Conservation (phyloP, 2,113 vertebrate genomes). For the Pagrus major region DNA sequence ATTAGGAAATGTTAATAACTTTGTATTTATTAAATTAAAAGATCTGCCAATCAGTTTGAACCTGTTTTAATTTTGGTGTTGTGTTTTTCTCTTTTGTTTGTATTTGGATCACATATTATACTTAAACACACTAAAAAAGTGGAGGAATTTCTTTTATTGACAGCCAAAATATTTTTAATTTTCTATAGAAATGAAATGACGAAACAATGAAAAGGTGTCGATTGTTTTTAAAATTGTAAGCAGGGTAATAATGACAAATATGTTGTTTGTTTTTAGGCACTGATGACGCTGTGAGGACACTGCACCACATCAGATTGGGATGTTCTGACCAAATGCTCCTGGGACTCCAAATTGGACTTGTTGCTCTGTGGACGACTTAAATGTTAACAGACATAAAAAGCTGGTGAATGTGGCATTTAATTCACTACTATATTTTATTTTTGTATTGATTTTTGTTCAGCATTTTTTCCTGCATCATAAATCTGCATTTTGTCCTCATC, state of each 20-base stretch:
- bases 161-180: background rate
- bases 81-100: background rate
- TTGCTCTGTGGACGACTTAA: conserved; percentile 6
- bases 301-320: background rate
- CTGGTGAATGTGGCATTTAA: background rate
- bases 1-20: background rate
- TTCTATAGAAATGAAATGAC: background rate
- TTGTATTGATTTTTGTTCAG: background rate
- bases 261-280: conserved; percentile 58
- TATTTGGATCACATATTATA: background rate
- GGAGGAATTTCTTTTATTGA: background rate
- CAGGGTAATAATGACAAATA: background rate
- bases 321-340: background rate
- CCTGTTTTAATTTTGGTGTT: background rate
- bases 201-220: background rate
- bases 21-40: background rate
- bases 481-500: background rate
- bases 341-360: conserved; percentile 20
- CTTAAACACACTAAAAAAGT: background rate
- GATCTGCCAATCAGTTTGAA: background rate
- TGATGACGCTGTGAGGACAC: background rate
- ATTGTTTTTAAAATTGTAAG: background rate
- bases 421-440: background rate
- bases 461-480: background rate
- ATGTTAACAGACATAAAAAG: background rate